Evolutionary conservation across 2,888 invertebrate genomes (phyloP).

Genomic region (Ophioninae sp.): DNA sequence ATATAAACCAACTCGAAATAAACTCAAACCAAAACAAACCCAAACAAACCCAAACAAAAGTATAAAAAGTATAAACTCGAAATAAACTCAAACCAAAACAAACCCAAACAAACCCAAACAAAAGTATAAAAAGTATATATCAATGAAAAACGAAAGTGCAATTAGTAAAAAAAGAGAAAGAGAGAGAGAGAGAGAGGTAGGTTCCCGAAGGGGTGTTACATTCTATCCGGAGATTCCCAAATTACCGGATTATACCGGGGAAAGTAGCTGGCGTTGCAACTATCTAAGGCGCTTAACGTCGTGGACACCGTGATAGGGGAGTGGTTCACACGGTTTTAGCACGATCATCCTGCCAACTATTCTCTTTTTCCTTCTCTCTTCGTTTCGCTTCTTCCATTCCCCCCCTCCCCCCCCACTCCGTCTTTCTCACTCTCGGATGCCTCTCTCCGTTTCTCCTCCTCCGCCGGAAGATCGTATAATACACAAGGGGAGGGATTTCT

Average conservation of each 20-base stretch:
- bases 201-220: constrained; percentile 65
- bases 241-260: constrained; percentile 73
- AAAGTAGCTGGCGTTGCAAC: constrained; percentile 73
- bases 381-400: constrained; percentile 3
- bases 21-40: too few relatives aligned
- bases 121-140: too few relatives aligned
- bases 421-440: constrained; percentile 49
- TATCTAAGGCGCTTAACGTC: constrained; percentile 73
- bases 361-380: constrained; percentile 52
- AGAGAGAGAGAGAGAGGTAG: neutral
- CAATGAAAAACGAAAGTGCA: too few relatives aligned
- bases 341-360: constrained; percentile 67
- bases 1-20: too few relatives aligned
- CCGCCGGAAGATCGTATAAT: constrained; percentile 24
- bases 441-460: constrained; percentile 32
- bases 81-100: too few relatives aligned
- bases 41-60: too few relatives aligned
- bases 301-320: constrained; percentile 69
- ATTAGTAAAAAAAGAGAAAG: neutral
- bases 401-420: neutral
- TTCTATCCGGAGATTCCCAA: constrained; percentile 74
- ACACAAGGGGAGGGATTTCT: constrained; percentile 47
- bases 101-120: too few relatives aligned
- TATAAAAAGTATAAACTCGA: too few relatives aligned
- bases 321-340: constrained; percentile 71